phyloP scores from a whole-genome alignment of 2,113 vertebrate species.

The Gopherus evgoodei region DNA sequence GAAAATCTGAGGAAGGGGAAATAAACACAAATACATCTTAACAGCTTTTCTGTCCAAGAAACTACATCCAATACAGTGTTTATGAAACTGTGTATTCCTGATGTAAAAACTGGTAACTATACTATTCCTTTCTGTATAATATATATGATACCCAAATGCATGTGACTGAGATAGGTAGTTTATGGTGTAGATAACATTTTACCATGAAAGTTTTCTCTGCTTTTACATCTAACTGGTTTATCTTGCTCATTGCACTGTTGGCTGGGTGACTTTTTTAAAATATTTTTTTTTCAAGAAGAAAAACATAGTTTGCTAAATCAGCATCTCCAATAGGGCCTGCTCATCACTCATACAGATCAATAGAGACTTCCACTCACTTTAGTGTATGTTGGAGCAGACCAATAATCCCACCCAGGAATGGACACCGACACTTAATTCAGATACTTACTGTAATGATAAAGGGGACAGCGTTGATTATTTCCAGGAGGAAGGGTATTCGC shows the following conservation, averaged over 20 bases:
- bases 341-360: not conserved
- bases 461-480: slow-evolving; percentile 89
- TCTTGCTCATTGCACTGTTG: not conserved
- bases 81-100: not conserved
- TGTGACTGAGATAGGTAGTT: not conserved
- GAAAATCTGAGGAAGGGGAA: slow-evolving; percentile 83
- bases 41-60: slow-evolving; percentile 23
- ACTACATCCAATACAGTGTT: not conserved
- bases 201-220: not conserved
- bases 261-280: not conserved
- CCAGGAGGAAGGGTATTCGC: slow-evolving; percentile 87
- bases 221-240: not conserved
- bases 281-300: not conserved
- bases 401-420: not conserved
- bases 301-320: not conserved
- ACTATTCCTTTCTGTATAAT: not conserved
- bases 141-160: not conserved
- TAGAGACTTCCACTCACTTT: not conserved
- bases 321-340: not conserved
- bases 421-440: not conserved
- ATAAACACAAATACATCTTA: slow-evolving; percentile 34
- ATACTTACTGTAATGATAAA: slow-evolving; percentile 87
- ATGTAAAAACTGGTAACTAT: not conserved
- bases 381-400: not conserved
- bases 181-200: not conserved